Evolutionary conservation across 2,113 vertebrate genomes (phyloP).

Genomic region (Patagioenas fasciata): DNA sequence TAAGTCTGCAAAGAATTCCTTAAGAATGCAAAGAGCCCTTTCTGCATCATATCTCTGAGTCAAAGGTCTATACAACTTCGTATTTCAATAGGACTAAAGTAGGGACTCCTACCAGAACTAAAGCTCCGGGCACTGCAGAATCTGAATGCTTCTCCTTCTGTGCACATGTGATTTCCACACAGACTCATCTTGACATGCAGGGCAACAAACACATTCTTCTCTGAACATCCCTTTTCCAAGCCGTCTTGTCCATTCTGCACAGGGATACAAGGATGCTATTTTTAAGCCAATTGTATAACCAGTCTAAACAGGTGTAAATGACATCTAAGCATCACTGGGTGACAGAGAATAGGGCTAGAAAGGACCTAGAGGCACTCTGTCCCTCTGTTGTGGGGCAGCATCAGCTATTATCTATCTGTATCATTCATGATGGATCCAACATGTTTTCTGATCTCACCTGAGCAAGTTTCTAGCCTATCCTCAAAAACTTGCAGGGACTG

Average conservation of each 20-base stretch:
- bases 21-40: neutral
- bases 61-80: neutral
- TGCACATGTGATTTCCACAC: accelerated
- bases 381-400: neutral
- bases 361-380: neutral
- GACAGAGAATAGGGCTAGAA: neutral
- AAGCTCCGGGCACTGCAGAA: neutral
- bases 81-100: neutral
- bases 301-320: neutral
- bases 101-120: neutral
- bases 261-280: neutral
- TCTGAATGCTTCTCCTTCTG: neutral
- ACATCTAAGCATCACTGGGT: neutral
- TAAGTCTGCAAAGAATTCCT: too few relatives aligned
- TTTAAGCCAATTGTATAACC: neutral
- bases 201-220: neutral
- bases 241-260: neutral
- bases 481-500: neutral
- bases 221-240: neutral
- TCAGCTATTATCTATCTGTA: neutral
- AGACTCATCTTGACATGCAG: neutral
- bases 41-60: neutral
- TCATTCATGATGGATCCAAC: neutral
- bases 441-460: neutral
- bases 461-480: neutral